A percentile compares a stretch with the other conserved stretches of the same genome.
Conservation (phyloP, 2,113 vertebrate species). For the Ovis canadensis region DNA sequence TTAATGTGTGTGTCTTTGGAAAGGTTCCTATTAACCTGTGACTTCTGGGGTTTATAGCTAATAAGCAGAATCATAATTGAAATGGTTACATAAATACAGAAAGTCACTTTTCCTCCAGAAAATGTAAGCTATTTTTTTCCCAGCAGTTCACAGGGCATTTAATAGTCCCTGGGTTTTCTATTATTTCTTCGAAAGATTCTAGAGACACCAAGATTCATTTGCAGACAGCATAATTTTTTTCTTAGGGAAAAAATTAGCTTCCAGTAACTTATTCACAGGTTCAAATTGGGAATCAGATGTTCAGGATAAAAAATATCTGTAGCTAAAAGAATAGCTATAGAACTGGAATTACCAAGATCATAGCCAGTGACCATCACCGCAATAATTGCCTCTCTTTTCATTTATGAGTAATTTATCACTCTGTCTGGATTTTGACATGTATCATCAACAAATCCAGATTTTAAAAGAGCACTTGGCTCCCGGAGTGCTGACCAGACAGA, state of each 20-base stretch:
- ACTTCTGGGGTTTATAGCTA: neutral
- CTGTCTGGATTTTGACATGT: neutral
- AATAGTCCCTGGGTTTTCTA: neutral
- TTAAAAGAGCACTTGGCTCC: neutral
- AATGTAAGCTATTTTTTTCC: neutral
- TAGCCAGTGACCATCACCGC: neutral
- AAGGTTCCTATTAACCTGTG: conserved; percentile 16
- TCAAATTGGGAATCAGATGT: neutral
- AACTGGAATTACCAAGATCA: neutral
- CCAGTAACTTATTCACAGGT: neutral
- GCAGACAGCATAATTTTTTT: neutral
- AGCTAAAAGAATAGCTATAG: neutral
- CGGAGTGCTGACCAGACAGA: neutral
- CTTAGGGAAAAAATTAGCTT: neutral
- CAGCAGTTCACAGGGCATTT: neutral
- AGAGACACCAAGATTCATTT: neutral
- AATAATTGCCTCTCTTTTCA: neutral
- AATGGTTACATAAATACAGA: neutral
- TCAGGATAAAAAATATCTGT: neutral
- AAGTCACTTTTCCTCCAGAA: neutral
- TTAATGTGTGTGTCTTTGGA: neutral
- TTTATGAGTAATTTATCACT: neutral
- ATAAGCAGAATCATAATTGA: conserved; percentile 3
- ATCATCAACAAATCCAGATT: neutral
- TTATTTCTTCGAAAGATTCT: neutral